Conservation (phyloP, 2,888 invertebrate genomes). For the Caenorhabditis virilis region DNA sequence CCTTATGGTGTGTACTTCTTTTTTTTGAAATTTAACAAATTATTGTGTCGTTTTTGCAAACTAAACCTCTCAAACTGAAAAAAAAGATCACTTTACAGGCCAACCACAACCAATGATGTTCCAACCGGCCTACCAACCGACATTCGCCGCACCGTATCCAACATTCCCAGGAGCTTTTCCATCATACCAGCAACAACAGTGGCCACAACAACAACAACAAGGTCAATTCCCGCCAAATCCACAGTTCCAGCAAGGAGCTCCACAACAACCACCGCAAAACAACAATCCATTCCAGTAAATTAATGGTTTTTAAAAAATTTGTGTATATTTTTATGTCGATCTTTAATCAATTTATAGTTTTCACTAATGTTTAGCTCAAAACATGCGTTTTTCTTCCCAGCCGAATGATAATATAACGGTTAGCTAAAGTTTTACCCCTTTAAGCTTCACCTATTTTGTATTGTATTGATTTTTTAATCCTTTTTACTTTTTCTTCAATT, state of each 20-base stretch:
- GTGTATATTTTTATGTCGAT: no score
- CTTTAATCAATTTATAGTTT: no score
- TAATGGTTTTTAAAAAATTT: conserved; percentile 1
- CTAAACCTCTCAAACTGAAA: neutral
- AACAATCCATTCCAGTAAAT: conserved; percentile 40
- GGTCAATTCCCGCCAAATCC: conserved; percentile 40
- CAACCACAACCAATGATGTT: conserved; percentile 51
- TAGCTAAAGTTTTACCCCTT: no score
- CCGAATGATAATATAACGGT: no score
- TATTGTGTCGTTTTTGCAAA: no score
- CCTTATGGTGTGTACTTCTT: no score
- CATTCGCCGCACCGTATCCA: conserved; percentile 52
- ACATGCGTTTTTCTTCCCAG: no score
- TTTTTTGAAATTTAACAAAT: no score
- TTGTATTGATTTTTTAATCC: no score
- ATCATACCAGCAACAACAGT: conserved; percentile 32
- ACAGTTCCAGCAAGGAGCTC: conserved; percentile 25
- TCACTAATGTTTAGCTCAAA: no score
- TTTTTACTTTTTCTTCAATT: no score
- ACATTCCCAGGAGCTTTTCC: conserved; percentile 55
- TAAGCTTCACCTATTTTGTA: no score
- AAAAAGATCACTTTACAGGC: conserved; percentile 18
- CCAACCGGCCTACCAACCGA: conserved; percentile 50
- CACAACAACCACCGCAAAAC: conserved; percentile 11
- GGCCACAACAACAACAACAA: conserved; percentile 28